Base-by-base conservation (phyloP, 35 echinoderm and acorn worm genomes). In the Chiridota heheva region DNA sequence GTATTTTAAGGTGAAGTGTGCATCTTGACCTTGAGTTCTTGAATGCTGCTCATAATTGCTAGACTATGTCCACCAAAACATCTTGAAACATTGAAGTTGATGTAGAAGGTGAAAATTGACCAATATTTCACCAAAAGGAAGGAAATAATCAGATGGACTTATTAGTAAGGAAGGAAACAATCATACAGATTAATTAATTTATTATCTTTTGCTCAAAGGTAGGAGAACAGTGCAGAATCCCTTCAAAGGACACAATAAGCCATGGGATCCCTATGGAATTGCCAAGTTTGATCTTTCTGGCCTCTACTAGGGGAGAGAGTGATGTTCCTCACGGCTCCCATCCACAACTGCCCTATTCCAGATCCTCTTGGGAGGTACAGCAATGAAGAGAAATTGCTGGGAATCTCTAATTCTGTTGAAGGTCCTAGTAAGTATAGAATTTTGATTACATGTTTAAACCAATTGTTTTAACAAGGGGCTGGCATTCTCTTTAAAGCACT, bases 221-320 rank as follows among this genome's bases (percentile, higher is more conserved):
- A 98, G 92, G 73, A 77, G 95, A 64, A 98, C 95, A 15, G 79
- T 79, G 10, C 89, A 98, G 42, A 98, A 98, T 80, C 95, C 95
- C 1, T 98, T 98, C 73, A 75, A 84, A 60, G 85, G 62, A 2
- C 71, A 85, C 10, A 68, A 59, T 60, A 91, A 91, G 30, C 95
- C 95, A 0, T 98, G 95, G 95, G 95, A 98, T 88, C 95, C 95
- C 0, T 92, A 92, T 31, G 89, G 95, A 36, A 42, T 91, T 20
- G 89, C 95, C 24, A 98, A 98, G 77, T 85, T 98, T 85, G 85
- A 91, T 62, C 75, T 98, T n/a, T 91, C 95, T 4, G 69, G 67
- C 42, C 80, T 98, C 81, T 98, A 1, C 85, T 92, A 24, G 95
- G 95, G 15, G 88, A 98, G 64, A 87, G 64, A 49, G 82, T 84